These are phyloP conservation scores for Lochmaea crataegi DNA, from an alignment of 2,888 invertebrate genomes.

Conservation along the genomic window DNA sequence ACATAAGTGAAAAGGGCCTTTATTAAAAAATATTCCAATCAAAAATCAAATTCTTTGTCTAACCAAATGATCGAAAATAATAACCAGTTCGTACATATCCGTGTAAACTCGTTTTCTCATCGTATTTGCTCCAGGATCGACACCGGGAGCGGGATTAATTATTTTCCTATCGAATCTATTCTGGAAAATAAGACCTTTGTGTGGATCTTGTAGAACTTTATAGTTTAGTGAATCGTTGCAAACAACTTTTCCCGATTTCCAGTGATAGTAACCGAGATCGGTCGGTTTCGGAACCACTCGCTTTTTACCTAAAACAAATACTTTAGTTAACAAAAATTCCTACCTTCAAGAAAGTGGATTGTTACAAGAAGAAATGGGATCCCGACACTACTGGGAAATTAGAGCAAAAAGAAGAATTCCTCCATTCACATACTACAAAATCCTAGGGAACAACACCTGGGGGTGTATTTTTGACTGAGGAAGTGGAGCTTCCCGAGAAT, in stretches of 20 bases:
- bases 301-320: conserved; percentile 58
- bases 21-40: neutral
- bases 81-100: conserved; percentile 77
- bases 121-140: conserved; percentile 75
- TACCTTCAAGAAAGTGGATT: too few species aligned
- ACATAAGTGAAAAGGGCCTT: too few species aligned
- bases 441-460: neutral
- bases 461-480: too few species aligned
- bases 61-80: conserved; percentile 84
- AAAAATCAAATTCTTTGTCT: conserved; percentile 64
- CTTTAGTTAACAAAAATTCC: neutral
- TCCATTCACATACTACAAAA: neutral
- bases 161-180: conserved; percentile 83
- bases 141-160: conserved; percentile 76
- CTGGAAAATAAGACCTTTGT: conserved; percentile 80
- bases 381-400: too few species aligned
- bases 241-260: conserved; percentile 76
- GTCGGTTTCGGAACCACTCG: conserved; percentile 74
- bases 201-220: conserved; percentile 78
- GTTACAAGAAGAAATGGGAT: too few species aligned
- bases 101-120: conserved; percentile 73
- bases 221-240: conserved; percentile 84
- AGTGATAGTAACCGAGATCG: conserved; percentile 84
- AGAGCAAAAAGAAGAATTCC: too few species aligned
- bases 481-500: too few species aligned